Percentiles rank a stretch among this genome's conserved stretches.
Conservation (phyloP, 2,888 invertebrate species). For the Piscicola geometra region DNA sequence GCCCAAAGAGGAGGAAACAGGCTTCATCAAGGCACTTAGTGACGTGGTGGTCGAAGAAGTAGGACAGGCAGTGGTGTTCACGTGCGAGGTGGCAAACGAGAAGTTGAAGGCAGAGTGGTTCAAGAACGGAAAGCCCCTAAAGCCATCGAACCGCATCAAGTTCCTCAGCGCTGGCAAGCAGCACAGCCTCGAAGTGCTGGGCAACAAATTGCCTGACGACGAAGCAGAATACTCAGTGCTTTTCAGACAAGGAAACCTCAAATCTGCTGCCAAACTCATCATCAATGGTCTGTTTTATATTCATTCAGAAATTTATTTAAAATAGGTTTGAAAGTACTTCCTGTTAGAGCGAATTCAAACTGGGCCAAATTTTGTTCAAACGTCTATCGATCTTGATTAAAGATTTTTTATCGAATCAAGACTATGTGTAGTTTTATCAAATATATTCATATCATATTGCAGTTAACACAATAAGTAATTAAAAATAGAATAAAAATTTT, state of each 20-base stretch:
- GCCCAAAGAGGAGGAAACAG: constrained; percentile 45
- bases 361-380: too few relatives aligned
- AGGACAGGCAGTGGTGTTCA: constrained; percentile 57
- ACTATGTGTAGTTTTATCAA: too few relatives aligned
- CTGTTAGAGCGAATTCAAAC: too few relatives aligned
- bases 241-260: constrained; percentile 45
- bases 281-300: constrained; percentile 52
- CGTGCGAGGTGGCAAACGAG: constrained; percentile 76
- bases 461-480: too few relatives aligned
- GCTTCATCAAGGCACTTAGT: constrained; percentile 50
- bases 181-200: constrained; percentile 79
- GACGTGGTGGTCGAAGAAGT: constrained; percentile 50
- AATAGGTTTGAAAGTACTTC: too few relatives aligned
- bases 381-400: too few relatives aligned
- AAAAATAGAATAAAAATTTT: too few relatives aligned
- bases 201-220: constrained; percentile 64
- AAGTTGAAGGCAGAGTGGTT: constrained; percentile 73
- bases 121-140: constrained; percentile 39
- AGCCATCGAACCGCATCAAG: constrained; percentile 39
- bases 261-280: constrained; percentile 48
- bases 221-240: constrained; percentile 48
- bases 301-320: too few relatives aligned
- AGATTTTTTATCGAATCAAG: too few relatives aligned
- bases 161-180: constrained; percentile 40
- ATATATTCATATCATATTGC: too few relatives aligned